Conservation (phyloP, 2,888 invertebrate species). For the Platycheirus rosarum region DNA sequence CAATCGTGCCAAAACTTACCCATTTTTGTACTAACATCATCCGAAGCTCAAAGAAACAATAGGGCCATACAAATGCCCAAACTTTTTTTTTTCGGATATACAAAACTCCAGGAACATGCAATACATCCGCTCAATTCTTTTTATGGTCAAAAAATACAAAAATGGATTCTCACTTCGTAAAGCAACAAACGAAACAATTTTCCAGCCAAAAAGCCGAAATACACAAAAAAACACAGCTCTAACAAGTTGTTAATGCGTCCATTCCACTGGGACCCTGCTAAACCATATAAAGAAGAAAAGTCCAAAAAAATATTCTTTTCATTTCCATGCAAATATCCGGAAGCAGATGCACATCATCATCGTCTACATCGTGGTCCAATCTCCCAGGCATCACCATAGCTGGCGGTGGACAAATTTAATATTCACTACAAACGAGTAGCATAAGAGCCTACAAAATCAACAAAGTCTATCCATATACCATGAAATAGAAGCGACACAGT, state of each 20-base stretch:
- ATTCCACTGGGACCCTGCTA: background rate
- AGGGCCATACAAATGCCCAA: constrained; percentile 38
- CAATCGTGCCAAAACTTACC: constrained; percentile 56
- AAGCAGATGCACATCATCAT: constrained; percentile 66
- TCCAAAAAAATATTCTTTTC: constrained; percentile 59
- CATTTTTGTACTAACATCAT: constrained; percentile 50
- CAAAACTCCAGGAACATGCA: constrained; percentile 42
- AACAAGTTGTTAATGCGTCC: constrained; percentile 67
- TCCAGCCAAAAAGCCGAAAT: background rate
- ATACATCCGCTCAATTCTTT: constrained; percentile 31
- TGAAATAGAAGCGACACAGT: constrained; percentile 9
- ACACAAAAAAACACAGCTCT: constrained; percentile 37
- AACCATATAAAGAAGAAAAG: constrained; percentile 53
- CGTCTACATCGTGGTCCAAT: constrained; percentile 3
- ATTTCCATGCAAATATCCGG: constrained; percentile 67
- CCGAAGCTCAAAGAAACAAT: constrained; percentile 42
- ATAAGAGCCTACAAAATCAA: constrained; percentile 45
- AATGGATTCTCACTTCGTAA: constrained; percentile 55
- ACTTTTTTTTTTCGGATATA: constrained; percentile 36
- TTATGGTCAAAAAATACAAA: constrained; percentile 7
- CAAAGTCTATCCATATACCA: constrained; percentile 14
- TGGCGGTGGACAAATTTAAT: constrained; percentile 68
- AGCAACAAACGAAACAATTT: constrained; percentile 45
- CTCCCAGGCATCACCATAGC: constrained; percentile 16
- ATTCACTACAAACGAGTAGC: constrained; percentile 58